phyloP scores from a whole-genome alignment of 2,113 vertebrate genomes.

The Lagopus leucura region DNA sequence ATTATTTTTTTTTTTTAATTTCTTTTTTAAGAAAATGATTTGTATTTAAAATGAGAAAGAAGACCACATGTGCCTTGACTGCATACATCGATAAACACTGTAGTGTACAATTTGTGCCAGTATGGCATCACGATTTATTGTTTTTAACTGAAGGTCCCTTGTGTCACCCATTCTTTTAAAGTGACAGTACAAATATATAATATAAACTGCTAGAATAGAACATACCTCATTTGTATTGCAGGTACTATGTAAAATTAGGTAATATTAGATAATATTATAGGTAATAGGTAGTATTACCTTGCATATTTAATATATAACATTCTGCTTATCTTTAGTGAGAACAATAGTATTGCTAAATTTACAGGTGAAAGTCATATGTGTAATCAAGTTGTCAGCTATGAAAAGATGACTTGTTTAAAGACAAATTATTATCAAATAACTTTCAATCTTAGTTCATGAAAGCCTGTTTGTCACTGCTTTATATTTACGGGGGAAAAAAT shows the following conservation, averaged over 20 bases:
- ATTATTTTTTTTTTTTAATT: background rate
- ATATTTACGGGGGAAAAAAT: background rate
- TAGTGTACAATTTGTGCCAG: background rate
- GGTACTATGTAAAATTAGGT: background rate
- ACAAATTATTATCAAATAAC: background rate
- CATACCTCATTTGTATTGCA: background rate
- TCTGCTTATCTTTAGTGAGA: background rate
- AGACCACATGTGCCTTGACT: rapidly evolving
- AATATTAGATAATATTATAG: background rate
- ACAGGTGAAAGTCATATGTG: background rate
- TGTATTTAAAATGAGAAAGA: background rate
- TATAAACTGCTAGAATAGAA: background rate
- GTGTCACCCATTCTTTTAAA: background rate
- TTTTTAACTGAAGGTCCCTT: background rate
- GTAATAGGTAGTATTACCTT: background rate
- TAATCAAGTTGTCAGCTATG: background rate
- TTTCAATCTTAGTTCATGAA: background rate
- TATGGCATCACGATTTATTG: background rate
- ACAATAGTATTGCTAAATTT: background rate
- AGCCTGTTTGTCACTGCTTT: background rate
- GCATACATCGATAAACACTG: background rate
- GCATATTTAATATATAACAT: background rate
- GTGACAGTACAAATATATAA: background rate
- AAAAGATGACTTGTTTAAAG: background rate
- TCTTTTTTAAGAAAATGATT: background rate